phyloP scores from a whole-genome alignment of 2,888 invertebrate species.

The Caenorhabditis japonica region DNA sequence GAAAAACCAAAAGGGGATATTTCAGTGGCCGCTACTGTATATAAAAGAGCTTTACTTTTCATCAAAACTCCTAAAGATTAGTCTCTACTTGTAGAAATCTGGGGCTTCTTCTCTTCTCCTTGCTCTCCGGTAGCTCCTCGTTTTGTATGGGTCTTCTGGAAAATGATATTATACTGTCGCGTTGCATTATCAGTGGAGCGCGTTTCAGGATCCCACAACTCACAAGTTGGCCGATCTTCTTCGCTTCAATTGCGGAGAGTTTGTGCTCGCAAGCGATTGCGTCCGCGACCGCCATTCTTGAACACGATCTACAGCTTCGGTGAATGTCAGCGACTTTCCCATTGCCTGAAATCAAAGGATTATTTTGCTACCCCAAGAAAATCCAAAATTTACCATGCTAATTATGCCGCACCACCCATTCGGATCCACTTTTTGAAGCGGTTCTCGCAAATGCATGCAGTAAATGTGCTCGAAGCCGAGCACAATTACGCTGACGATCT shows the following conservation, averaged over 20 bases:
- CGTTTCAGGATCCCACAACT: no score
- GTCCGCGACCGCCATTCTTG: constrained; percentile 70
- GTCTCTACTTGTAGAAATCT: constrained; percentile 53
- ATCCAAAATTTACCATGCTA: constrained; percentile 83
- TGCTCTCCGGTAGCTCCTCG: background rate
- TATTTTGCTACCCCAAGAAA: background rate
- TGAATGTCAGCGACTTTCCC: constrained; percentile 73
- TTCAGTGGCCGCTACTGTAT: no score
- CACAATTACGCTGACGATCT: constrained; percentile 89
- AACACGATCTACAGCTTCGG: constrained; percentile 73
- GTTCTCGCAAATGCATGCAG: constrained; percentile 89
- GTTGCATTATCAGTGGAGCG: no score
- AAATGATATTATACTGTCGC: no score
- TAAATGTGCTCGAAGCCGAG: constrained; percentile 92
- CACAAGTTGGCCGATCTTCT: constrained; percentile 38
- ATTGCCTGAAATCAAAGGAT: constrained; percentile 62
- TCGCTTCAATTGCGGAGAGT: constrained; percentile 52
- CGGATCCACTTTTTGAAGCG: constrained; percentile 88
- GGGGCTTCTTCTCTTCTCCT: constrained; percentile 18
- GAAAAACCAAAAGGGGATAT: no score
- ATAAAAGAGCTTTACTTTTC: no score
- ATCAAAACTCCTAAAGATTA: constrained; percentile 31
- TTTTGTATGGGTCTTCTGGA: constrained; percentile 16
- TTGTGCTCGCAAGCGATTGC: constrained; percentile 60
- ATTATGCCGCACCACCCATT: constrained; percentile 94